Evolutionary conservation across 2,888 invertebrate species (phyloP).

Genomic region (Hemistola chrysoprasaria): DNA sequence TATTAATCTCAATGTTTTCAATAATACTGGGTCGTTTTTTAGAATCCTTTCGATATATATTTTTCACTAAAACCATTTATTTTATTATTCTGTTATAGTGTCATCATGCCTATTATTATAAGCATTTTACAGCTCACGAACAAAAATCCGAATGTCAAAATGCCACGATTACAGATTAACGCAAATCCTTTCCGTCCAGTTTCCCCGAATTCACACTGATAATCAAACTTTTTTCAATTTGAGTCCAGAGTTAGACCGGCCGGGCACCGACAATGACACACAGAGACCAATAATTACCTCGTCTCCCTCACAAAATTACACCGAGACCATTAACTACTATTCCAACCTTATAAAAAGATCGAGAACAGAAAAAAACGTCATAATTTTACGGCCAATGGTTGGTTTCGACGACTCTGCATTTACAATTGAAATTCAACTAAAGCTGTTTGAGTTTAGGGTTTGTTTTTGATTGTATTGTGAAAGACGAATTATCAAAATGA

Average conservation of each 20-base stretch:
- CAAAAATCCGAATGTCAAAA: conserved; percentile 5
- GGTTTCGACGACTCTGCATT: conserved; percentile 2
- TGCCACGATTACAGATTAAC: conserved; percentile 4
- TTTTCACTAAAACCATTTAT: too few relatives aligned
- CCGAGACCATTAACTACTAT: conserved; percentile 70
- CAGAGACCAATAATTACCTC: conserved; percentile 70
- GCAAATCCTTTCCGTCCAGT: conserved; percentile 8
- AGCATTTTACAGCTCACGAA: too few relatives aligned
- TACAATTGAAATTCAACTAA: conserved; percentile 15
- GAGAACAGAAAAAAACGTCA: conserved; percentile 51
- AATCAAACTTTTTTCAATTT: conserved; percentile 18
- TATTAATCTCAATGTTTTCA: too few relatives aligned
- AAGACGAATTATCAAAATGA: conserved; percentile 21
- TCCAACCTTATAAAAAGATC: conserved; percentile 68
- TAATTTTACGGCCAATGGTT: conserved; percentile 60
- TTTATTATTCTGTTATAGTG: too few relatives aligned
- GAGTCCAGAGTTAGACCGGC: conserved; percentile 37
- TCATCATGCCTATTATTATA: too few relatives aligned
- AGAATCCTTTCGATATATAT: too few relatives aligned
- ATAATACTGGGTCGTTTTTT: too few relatives aligned
- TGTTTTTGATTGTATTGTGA: conserved; percentile 15
- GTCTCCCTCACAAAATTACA: conserved; percentile 66
- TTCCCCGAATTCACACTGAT: conserved; percentile 3
- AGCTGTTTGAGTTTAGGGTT: conserved; percentile 7
- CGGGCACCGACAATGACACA: conserved; percentile 73